Base-by-base conservation (phyloP, 2,113 vertebrate genomes). In the Daphoenositta chrysoptera region DNA sequence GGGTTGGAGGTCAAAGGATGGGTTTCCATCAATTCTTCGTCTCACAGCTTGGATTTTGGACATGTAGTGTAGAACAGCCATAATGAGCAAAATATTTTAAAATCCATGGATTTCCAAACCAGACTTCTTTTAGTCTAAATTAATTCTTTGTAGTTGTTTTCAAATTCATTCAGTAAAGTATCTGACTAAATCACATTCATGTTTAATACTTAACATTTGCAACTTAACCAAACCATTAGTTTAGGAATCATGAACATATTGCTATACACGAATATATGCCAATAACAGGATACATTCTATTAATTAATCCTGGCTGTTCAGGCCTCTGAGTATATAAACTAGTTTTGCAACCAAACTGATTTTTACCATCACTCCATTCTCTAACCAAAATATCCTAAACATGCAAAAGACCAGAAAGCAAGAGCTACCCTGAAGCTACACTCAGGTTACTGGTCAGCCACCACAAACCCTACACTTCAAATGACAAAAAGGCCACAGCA, bases 21-120 rank as follows among this genome's bases (percentile, higher is more conserved):
- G 15, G 12, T 54, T 76, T 61, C 24, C 40, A 1, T 64, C 13
- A 87, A 45, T 61, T 75, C 56, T 45, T 84, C 6, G 53, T 89
- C 87, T 89, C 45, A 72, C 16, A 83, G 53, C 26, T 94, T 60
- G 45, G 26, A 53, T 8, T 56, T 66, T 66, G 33, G 37, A 83
- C 0, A 0, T 4, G 17, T 15, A 72, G 23, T 33, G 27, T 6
- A 42, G 48, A 94, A 15, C 2, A 87, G 56, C 13, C 17, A 40
- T 35, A 79, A 47, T 4, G 2, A 44, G 22, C 11, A 30, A 60
- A 31, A 11, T 45, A 56, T 23, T 87, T 83, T 26, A 83, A 44
- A 83, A 86, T 50, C 37, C 7, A 15, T 7, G 6, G 57, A 54
- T 71, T 93, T 23, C 27, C 37, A 39, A 81, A 85, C 28, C 26